Percentiles rank a stretch among this genome's conserved stretches.
phyloP scores from a whole-genome alignment of 2,113 vertebrate genomes.

The Acanthochromis polyacanthus region DNA sequence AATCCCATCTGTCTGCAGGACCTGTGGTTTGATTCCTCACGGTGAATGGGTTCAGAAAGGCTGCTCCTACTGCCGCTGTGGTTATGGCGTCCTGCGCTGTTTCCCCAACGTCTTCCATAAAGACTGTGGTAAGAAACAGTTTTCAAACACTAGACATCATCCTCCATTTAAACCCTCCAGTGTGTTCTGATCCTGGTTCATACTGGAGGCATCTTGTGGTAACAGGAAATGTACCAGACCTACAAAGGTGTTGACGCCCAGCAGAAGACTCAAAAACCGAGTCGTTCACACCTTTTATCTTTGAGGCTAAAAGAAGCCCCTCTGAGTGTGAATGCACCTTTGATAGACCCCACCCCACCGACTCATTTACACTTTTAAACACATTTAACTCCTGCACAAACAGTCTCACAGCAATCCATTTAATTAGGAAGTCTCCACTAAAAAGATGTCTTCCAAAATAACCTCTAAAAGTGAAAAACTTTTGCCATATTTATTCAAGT shows the following conservation, averaged over 20 bases:
- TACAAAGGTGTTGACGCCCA: background rate
- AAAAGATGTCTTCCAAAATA: background rate
- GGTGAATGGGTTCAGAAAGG: constrained; percentile 78
- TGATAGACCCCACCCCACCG: background rate
- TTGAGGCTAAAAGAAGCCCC: background rate
- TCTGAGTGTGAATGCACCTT: constrained; percentile 2
- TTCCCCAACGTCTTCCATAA: constrained; percentile 78
- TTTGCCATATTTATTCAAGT: no score
- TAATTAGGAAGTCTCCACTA: background rate
- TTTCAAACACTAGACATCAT: background rate
- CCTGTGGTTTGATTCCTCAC: constrained; percentile 73
- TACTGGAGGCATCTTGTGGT: no score
- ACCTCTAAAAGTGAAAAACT: background rate
- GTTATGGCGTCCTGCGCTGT: constrained; percentile 77
- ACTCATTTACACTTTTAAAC: constrained; percentile 43
- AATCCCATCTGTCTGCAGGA: constrained; percentile 45
- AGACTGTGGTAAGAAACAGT: constrained; percentile 74
- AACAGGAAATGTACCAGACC: no score
- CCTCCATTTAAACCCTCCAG: no score
- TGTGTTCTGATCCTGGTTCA: no score
- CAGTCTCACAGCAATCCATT: background rate
- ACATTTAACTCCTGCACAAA: background rate
- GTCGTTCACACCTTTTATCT: constrained; percentile 30
- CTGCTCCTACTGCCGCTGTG: constrained; percentile 80
- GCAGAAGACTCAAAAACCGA: background rate